Conservation (phyloP, 2,888 invertebrate genomes). For the Andricus curvator region DNA sequence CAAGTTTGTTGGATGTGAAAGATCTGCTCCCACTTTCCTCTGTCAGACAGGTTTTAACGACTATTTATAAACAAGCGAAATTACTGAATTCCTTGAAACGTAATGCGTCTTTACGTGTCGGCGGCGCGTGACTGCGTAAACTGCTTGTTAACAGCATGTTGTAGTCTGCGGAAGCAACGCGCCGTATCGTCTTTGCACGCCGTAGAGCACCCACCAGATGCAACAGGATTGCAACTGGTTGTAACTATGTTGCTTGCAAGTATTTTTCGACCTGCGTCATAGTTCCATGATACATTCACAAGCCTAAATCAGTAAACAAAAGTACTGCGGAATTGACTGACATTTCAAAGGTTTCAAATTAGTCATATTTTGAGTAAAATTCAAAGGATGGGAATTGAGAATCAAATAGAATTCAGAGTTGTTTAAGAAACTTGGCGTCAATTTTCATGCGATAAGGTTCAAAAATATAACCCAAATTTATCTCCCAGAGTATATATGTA, state of each 20-base stretch:
- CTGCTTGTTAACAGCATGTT: slow-evolving; percentile 67
- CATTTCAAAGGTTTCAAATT: too few species aligned
- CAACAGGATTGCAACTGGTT: neutral
- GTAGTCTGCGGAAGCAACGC: slow-evolving; percentile 51
- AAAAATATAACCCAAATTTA: too few species aligned
- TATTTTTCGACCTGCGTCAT: slow-evolving; percentile 48
- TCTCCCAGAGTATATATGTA: too few species aligned
- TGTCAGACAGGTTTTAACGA: slow-evolving; percentile 7
- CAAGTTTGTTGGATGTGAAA: slow-evolving; percentile 37
- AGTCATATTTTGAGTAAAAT: too few species aligned
- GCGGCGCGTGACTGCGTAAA: slow-evolving; percentile 73
- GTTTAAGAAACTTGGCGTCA: too few species aligned
- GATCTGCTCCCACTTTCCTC: slow-evolving; percentile 39
- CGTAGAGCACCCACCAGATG: slow-evolving; percentile 36
- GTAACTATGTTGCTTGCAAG: slow-evolving; percentile 42
- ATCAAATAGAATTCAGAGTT: too few species aligned
- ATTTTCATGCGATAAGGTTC: too few species aligned
- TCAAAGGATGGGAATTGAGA: too few species aligned
- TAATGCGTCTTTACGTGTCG: slow-evolving; percentile 55
- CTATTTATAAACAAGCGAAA: slow-evolving; percentile 52
- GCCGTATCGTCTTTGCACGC: slow-evolving; percentile 50
- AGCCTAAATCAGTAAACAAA: too few species aligned
- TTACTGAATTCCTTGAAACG: slow-evolving; percentile 53
- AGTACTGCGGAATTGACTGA: too few species aligned
- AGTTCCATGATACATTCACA: slow-evolving; percentile 37